Evolutionary conservation across 2,888 invertebrate species (phyloP).

Genomic region (Polyploca ridens): DNA sequence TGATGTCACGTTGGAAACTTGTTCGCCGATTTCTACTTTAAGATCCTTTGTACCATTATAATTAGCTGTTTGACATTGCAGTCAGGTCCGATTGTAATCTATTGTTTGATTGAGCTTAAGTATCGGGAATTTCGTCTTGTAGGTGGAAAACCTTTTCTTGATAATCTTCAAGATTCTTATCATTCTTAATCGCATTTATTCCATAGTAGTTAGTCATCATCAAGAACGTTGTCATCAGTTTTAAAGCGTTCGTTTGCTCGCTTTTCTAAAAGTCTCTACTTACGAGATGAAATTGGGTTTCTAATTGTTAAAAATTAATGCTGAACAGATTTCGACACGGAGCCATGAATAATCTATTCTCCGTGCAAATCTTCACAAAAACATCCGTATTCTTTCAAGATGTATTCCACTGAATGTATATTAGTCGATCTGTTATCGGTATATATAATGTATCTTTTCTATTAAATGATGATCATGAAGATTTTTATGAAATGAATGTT

Average conservation of each 20-base stretch:
- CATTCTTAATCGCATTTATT: not conserved
- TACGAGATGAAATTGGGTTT: not conserved
- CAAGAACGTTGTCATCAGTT: not conserved
- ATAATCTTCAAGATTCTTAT: not conserved
- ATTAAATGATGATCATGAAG: no score
- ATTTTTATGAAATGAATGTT: no score
- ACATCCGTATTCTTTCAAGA: not conserved
- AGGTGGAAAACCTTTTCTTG: not conserved
- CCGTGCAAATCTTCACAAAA: not conserved
- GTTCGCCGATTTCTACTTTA: not conserved
- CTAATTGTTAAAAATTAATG: not conserved
- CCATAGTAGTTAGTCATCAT: not conserved
- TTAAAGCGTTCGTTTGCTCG: not conserved
- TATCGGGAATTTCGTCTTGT: not conserved
- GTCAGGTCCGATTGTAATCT: not conserved
- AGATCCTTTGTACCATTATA: not conserved
- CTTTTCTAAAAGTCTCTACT: not conserved
- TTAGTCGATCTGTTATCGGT: not conserved
- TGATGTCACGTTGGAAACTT: slow-evolving; percentile 4
- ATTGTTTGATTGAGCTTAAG: not conserved
- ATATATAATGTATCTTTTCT: not conserved
- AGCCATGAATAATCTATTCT: not conserved
- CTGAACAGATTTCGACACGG: not conserved
- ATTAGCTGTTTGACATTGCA: not conserved
- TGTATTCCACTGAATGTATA: not conserved